Evolutionary conservation across 1,140 invertebrate genomes (phyloP), one percentile per base, ranked within the genome.

Genomic region (Stratiolaelaps scimitus): DNA sequence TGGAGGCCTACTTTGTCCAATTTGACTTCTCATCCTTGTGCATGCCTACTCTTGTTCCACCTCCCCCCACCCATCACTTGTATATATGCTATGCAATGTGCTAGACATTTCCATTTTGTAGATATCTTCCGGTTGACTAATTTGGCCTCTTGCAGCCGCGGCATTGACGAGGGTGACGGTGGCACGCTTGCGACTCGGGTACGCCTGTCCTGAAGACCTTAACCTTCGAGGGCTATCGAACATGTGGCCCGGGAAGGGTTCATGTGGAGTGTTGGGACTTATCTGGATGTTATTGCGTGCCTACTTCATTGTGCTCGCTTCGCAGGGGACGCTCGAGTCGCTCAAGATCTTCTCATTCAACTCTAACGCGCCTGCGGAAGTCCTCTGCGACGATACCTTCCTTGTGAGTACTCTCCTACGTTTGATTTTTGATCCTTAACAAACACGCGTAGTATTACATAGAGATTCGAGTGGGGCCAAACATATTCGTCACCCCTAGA

Each of bases 381-480:
- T 60, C 20, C 53, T 60, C 53, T 60, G 53, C 53, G 53, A 60
- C 23, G 53, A 60, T 2, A 60, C 53, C n/a, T 60, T 19, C 26
- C 53, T 60, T 15, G 53, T 60, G 23, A 60, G 53, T 60, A 60
- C 53, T 15, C 26, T 23, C 10, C 26, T 34, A 23, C 23, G 17
- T 26, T 60, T 60, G 34, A 40, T 10, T 10, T 40, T 40, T 40
- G 34, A 40, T 40, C 10, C 10, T 40, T 40, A 40, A n/a, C n/a
- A n/a, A 40, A 10, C 34, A 40, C 10, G 34, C 4, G 34, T 40
- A 40, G 4, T 10, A 40, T n/a, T n/a, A n/a, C n/a, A n/a, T n/a
- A n/a, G n/a, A n/a, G n/a, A n/a, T n/a, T n/a, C n/a, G n/a, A n/a
- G n/a, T n/a, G n/a, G n/a, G n/a, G n/a, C n/a, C 5, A 40, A 40